A percentile compares a stretch with the other conserved stretches of the same genome.
These are phyloP conservation scores for Pangasius mekongensis DNA, from an alignment of 2,797 vertebrate species.

Conservation along the genomic window DNA sequence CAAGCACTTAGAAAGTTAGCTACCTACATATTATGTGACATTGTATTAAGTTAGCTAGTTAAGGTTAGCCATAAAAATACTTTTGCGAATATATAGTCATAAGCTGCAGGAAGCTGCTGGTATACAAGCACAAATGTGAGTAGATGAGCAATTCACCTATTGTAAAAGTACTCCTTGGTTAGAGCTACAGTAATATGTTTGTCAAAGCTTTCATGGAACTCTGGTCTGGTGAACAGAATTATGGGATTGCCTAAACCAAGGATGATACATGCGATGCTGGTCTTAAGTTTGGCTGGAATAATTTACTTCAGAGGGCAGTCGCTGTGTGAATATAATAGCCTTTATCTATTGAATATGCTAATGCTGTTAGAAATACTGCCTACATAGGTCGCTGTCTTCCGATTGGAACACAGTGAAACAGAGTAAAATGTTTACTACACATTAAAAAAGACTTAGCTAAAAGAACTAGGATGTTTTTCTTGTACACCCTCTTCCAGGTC, in stretches of 20 bases:
- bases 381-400: no score
- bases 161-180: background rate
- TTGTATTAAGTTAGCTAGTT: background rate
- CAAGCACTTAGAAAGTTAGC: background rate
- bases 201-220: background rate
- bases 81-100: background rate
- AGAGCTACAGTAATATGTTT: background rate
- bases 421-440: background rate
- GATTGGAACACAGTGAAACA: background rate
- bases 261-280: background rate
- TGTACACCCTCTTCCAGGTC: background rate
- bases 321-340: background rate
- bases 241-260: background rate
- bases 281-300: background rate
- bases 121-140: background rate
- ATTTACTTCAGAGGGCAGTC: background rate
- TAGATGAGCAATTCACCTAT: background rate
- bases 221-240: background rate
- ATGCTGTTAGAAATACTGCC: background rate
- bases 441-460: background rate
- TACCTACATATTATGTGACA: no score
- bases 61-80: background rate
- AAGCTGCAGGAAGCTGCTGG: background rate
- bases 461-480: constrained; percentile 1
- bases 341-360: background rate